Evolutionary conservation across 1,140 invertebrate genomes (phyloP).

Genomic region (Ostrea denselamellosa): DNA sequence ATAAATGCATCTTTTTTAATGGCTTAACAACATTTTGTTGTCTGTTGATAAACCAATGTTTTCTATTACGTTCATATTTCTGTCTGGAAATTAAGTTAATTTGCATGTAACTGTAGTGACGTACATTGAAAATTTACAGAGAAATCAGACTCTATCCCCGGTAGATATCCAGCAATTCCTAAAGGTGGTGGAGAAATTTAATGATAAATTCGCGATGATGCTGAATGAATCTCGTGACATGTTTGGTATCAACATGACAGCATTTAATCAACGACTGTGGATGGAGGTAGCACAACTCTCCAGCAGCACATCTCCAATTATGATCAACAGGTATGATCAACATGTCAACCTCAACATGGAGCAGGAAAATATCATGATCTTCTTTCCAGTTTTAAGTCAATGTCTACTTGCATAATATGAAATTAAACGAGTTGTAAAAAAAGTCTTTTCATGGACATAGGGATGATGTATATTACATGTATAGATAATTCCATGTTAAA

Average conservation of each 20-base stretch:
- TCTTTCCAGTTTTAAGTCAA: too few species aligned
- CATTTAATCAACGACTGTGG: not conserved
- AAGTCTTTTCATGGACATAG: too few species aligned
- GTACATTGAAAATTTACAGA: not conserved
- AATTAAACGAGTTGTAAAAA: too few species aligned
- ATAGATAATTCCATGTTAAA: not conserved
- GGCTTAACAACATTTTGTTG: too few species aligned
- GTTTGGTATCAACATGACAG: conserved; percentile 20
- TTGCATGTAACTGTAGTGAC: not conserved
- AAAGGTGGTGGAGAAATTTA: conserved; percentile 16
- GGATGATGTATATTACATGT: not conserved
- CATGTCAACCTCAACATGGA: too few species aligned
- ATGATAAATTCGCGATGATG: conserved; percentile 25
- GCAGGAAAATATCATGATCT: too few species aligned
- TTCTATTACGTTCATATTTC: too few species aligned
- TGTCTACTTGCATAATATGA: too few species aligned
- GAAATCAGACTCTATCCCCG: conserved; percentile 1
- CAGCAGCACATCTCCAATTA: not conserved
- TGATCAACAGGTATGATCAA: not conserved
- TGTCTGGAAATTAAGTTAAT: not conserved
- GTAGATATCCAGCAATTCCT: conserved; percentile 41
- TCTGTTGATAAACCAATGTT: too few species aligned
- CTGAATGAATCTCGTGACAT: conserved; percentile 22
- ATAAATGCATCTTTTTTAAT: too few species aligned
- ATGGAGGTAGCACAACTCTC: not conserved